Conservation (phyloP, 2,888 invertebrate species). For the Campoplex nolae region DNA sequence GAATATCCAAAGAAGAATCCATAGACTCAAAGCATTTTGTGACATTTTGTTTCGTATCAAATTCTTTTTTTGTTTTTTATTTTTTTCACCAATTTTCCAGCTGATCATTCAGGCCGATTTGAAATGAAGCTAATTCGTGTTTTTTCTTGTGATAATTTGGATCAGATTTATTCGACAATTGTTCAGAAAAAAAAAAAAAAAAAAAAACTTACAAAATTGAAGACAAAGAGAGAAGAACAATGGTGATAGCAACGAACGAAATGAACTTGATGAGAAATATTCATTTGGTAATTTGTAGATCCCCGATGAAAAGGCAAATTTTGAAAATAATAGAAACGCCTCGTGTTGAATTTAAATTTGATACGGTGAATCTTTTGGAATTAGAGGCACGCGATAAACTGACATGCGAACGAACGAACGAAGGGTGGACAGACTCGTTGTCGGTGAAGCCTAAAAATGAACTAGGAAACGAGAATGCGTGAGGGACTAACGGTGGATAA, state of each 20-base stretch:
- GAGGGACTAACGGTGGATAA: neutral
- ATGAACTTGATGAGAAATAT: neutral
- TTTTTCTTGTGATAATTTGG: no score
- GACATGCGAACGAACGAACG: neutral
- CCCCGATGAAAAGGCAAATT: neutral
- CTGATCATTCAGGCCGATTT: no score
- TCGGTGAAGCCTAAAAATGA: slow-evolving; percentile 1
- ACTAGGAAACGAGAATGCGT: neutral
- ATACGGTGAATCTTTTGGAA: neutral
- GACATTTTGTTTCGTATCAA: neutral
- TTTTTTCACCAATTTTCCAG: neutral
- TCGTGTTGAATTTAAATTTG: neutral
- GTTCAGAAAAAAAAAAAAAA: neutral
- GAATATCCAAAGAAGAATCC: neutral
- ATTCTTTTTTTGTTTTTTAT: neutral
- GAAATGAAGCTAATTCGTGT: no score
- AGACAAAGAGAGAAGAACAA: no score
- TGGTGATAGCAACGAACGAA: no score
- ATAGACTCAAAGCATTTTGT: neutral
- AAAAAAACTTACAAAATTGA: neutral
- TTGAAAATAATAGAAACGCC: neutral
- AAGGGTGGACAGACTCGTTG: neutral
- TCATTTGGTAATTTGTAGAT: neutral
- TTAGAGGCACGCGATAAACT: neutral
- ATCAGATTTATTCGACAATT: no score